phyloP scores from a whole-genome alignment of 2,888 invertebrate genomes.

The Ochlodes sylvanus region DNA sequence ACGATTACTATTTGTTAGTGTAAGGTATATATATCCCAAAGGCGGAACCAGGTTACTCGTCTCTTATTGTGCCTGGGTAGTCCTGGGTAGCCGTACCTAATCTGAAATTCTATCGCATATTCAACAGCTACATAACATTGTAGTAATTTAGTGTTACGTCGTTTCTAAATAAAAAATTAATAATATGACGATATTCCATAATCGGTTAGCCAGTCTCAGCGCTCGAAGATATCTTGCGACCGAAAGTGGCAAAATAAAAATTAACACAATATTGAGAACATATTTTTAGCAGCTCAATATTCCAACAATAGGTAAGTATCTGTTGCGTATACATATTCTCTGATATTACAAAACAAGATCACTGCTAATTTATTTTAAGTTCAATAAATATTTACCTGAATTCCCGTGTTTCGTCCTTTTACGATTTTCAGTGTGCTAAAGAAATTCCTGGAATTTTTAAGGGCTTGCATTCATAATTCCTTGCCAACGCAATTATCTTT shows the following conservation, averaged over 20 bases:
- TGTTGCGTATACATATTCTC: constrained; percentile 15
- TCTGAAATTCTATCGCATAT: no score
- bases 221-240: not conserved
- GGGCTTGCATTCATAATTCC: constrained; percentile 58
- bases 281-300: constrained; percentile 19
- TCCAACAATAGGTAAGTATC: constrained; percentile 19
- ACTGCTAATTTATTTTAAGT: constrained; percentile 31
- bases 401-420: constrained; percentile 6
- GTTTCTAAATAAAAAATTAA: no score
- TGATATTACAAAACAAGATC: constrained; percentile 23
- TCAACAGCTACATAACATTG: no score
- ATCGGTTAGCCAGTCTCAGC: no score
- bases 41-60: no score
- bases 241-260: not conserved
- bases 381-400: constrained; percentile 31
- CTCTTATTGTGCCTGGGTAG: no score
- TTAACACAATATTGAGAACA: not conserved
- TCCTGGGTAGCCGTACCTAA: no score
- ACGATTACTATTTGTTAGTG: no score
- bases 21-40: no score
- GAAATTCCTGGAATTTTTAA: constrained; percentile 35
- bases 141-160: no score
- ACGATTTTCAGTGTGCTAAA: constrained; percentile 21
- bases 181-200: no score
- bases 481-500: constrained; percentile 62